Evolutionary conservation across 2,797 vertebrate species (phyloP).

Genomic region (Sciaenops ocellatus): DNA sequence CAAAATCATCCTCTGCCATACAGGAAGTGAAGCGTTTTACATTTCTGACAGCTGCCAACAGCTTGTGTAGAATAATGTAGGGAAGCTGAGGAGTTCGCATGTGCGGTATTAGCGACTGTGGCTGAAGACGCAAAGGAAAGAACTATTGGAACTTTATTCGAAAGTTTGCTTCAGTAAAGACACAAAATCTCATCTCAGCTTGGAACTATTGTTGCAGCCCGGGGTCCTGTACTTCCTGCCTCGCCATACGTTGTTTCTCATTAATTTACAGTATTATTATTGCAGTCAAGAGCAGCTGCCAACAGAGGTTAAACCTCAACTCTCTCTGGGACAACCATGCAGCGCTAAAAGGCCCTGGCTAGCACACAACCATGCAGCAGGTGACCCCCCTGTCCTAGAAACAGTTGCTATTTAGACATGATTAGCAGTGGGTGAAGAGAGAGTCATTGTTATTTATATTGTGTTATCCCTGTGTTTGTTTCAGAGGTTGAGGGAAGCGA

Average conservation of each 20-base stretch:
- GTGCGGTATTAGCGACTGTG: conserved; percentile 5
- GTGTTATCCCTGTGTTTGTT: conserved; percentile 65
- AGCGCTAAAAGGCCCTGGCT: conserved; percentile 64
- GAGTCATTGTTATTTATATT: conserved; percentile 83
- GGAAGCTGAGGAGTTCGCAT: conserved; percentile 15
- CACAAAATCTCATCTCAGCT: background rate
- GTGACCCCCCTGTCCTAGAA: conserved; percentile 79
- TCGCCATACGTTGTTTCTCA: background rate
- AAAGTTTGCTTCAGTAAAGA: background rate
- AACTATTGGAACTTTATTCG: background rate
- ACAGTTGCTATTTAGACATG: conserved; percentile 83
- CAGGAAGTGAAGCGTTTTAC: conserved; percentile 62
- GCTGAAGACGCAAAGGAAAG: background rate
- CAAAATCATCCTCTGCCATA: conserved; percentile 48
- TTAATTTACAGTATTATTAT: conserved; percentile 27
- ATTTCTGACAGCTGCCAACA: conserved; percentile 58
- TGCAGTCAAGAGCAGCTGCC: conserved; percentile 56
- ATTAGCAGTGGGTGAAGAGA: conserved; percentile 63
- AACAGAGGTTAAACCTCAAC: conserved; percentile 47
- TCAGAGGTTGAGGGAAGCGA: conserved; percentile 49
- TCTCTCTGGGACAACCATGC: conserved; percentile 57
- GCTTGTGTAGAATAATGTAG: conserved; percentile 46
- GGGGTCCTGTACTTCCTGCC: background rate
- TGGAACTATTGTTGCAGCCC: background rate
- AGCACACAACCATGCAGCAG: conserved; percentile 66